Conservation (phyloP, 2,797 vertebrate species). For the Triplophysa yarkandensis region DNA sequence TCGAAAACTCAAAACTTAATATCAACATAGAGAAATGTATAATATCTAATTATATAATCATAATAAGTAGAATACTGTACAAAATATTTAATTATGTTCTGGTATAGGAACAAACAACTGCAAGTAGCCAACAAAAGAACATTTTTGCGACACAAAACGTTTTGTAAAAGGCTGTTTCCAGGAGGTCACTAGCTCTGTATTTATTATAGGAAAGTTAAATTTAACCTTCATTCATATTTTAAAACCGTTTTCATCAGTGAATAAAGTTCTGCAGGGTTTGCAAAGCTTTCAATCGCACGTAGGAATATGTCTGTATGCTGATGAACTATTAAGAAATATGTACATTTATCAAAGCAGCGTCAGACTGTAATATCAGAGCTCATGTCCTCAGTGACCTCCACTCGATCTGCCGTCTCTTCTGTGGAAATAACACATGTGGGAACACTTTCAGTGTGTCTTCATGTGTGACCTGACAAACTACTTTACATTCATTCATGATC, state of each 20-base stretch:
- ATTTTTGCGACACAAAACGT: not conserved
- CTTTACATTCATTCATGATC: slow-evolving; percentile 38
- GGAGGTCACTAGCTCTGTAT: not conserved
- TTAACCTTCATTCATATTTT: slow-evolving; percentile 12
- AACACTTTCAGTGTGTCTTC: slow-evolving; percentile 34
- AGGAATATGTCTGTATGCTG: slow-evolving; percentile 23
- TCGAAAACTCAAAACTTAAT: too few relatives aligned
- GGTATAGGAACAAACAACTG: too few relatives aligned
- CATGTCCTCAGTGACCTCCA: slow-evolving; percentile 28
- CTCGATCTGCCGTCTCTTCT: slow-evolving; percentile 33
- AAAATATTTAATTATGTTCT: too few relatives aligned
- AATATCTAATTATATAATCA: too few relatives aligned
- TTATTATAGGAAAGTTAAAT: slow-evolving; percentile 13
- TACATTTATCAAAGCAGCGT: slow-evolving; percentile 40
- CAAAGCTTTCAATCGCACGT: slow-evolving; percentile 25
- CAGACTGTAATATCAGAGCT: slow-evolving; percentile 25
- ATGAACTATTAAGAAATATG: slow-evolving; percentile 29
- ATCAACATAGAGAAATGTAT: too few relatives aligned
- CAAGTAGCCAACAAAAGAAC: not conserved
- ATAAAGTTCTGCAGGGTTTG: slow-evolving; percentile 27
- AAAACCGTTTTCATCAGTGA: slow-evolving; percentile 19
- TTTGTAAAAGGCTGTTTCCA: not conserved
- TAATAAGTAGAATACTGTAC: too few relatives aligned
- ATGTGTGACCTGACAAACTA: slow-evolving; percentile 43
- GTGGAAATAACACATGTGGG: slow-evolving; percentile 29